phyloP scores from a whole-genome alignment of 2,888 invertebrate genomes.

The Lasioglossum leucozonium region DNA sequence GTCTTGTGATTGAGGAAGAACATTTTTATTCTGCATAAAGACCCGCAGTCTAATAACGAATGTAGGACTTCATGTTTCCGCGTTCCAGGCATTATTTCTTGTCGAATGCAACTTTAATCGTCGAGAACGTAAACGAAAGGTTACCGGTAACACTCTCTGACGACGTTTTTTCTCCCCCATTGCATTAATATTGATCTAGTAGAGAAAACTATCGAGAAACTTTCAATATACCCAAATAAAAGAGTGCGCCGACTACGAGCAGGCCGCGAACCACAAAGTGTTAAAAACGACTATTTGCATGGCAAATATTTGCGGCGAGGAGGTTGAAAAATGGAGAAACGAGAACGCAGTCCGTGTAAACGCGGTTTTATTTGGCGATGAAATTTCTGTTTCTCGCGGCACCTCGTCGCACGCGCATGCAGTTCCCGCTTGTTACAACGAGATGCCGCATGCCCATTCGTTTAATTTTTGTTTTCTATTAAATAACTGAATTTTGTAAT shows the following conservation, averaged over 20 bases:
- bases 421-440: not conserved
- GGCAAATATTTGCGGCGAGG: constrained; percentile 30
- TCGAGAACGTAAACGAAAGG: not conserved
- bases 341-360: constrained; percentile 5
- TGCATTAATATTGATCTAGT: not conserved
- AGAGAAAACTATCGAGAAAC: not conserved
- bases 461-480: not conserved
- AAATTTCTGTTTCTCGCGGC: not conserved
- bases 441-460: not conserved
- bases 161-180: not conserved
- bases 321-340: constrained; percentile 21
- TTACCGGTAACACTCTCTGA: not conserved
- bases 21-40: no score
- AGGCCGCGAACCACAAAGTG: not conserved
- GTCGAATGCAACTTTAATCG: not conserved
- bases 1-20: no score
- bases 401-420: not conserved
- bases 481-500: not conserved
- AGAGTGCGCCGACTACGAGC: not conserved
- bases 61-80: not conserved
- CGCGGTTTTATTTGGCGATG: constrained; percentile 1
- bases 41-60: no score
- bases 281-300: constrained; percentile 15
- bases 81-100: not conserved
- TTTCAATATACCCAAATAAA: not conserved